Base-by-base conservation (phyloP, 2,888 invertebrate genomes). In the Oligia fasciuncula region DNA sequence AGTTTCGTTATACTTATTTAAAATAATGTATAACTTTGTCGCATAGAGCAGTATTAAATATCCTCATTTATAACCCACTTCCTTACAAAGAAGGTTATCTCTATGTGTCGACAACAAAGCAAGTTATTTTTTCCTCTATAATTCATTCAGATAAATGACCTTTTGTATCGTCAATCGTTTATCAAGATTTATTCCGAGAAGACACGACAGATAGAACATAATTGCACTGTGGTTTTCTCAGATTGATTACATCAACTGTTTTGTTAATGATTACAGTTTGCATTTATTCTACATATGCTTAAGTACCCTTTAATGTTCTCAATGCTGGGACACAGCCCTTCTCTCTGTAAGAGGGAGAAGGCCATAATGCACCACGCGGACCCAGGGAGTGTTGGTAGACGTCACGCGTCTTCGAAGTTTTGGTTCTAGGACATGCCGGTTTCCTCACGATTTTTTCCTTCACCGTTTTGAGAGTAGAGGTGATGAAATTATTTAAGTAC, bases 1-100 rank as follows among this genome's bases (percentile, higher is more conserved):
- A 73, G 14, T 67, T 75, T 68, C 17, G 17, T 35, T 67, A 43
- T 51, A 46, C n/a, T n/a, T 40, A 35, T 51, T 66, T 73, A 49
- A 54, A 57, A 69, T 72, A 13, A 63, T 63, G 5, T n/a, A 57
- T 43, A 75, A 35, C 4, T 74, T 72, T 35, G 68, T 77, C 65
- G 11, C 49, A 23, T 78, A 40, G 14, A 54, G 6, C 5, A 62
- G 62, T 19, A 73, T 43, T 63, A 9, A 43, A 51, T 63, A 75
- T 81, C 69, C 72, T 77, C 35, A 43, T 77, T 43, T 80, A 63
- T 73, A 63, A 66, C 72, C 62, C n/a, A 68, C 73, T 84, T 80
- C 77, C 77, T 57, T 19, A 60, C 63, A n/a, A 40, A 73, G 75
- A 79, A 85, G 83, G 85, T 85, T 85, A 85, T 85, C 85, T 78